These are phyloP conservation scores for Proisotoma minuta DNA, from an alignment of 2,888 invertebrate species.

Conservation along the genomic window DNA sequence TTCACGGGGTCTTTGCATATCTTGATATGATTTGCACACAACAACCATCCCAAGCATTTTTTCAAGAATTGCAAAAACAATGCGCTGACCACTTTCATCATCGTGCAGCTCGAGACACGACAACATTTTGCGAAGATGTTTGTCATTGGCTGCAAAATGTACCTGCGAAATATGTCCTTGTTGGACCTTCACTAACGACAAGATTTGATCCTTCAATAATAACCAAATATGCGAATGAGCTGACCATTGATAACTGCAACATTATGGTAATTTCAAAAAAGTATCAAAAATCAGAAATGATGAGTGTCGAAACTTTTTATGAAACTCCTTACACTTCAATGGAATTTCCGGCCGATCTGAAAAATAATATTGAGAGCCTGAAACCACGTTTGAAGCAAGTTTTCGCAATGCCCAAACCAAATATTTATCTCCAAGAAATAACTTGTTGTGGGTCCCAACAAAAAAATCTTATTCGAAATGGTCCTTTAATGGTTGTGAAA, in stretches of 20 bases:
- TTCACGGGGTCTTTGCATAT: constrained; percentile 29
- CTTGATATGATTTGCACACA: constrained; percentile 19
- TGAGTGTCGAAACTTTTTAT: constrained; percentile 22
- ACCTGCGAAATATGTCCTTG: constrained; percentile 17
- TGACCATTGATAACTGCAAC: constrained; percentile 20
- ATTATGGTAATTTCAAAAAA: constrained; percentile 25
- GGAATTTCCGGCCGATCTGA: constrained; percentile 14
- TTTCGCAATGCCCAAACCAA: constrained; percentile 15
- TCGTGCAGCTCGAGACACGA: background rate
- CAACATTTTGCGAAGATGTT: constrained; percentile 10
- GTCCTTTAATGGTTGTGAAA: constrained; percentile 15
- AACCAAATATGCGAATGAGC: constrained; percentile 13
- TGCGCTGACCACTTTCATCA: constrained; percentile 32
- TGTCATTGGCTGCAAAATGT: constrained; percentile 22
- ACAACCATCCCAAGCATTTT: constrained; percentile 23
- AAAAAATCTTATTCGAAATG: constrained; percentile 17
- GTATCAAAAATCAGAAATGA: constrained; percentile 9
- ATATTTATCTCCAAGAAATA: constrained; percentile 7
- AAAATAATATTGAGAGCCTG: constrained; percentile 7
- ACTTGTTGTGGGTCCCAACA: constrained; percentile 12
- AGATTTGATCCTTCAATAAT: constrained; percentile 23
- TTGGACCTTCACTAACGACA: constrained; percentile 19
- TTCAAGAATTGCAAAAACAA: constrained; percentile 27
- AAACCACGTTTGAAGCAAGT: background rate
- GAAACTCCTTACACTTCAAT: constrained; percentile 21